These are phyloP conservation scores for Hemicrepidius hirtus DNA, from an alignment of 2,888 invertebrate species.

Conservation along the genomic window DNA sequence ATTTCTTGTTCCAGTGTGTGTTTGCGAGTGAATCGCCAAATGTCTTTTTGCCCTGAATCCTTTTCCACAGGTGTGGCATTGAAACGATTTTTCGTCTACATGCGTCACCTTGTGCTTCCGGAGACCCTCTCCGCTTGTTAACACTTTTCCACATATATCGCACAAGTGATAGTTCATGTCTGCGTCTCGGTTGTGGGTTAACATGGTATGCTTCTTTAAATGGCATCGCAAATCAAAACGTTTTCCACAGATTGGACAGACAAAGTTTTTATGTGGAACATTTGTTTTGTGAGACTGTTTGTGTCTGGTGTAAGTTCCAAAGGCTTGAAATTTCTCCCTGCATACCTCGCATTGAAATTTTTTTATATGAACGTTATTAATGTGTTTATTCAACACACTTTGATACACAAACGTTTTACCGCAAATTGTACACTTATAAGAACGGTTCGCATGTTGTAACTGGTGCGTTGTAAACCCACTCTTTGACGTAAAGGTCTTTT, in stretches of 20 bases:
- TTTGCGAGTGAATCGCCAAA: neutral
- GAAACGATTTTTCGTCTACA: conserved; percentile 24
- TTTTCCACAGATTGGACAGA: conserved; percentile 43
- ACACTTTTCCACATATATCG: conserved; percentile 69
- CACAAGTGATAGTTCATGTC: conserved; percentile 74
- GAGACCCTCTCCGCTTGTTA: conserved; percentile 70
- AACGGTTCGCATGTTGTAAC: conserved; percentile 73
- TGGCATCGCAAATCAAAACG: neutral
- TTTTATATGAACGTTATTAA: too few relatives aligned
- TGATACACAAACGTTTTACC: too few relatives aligned
- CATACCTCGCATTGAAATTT: too few relatives aligned
- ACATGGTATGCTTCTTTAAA: neutral
- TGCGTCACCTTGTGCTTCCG: conserved; percentile 37
- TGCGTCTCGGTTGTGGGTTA: conserved; percentile 55
- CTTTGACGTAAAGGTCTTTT: conserved; percentile 63
- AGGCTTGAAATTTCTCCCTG: conserved; percentile 51
- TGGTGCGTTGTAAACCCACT: conserved; percentile 68
- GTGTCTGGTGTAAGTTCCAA: conserved; percentile 52
- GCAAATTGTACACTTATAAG: too few relatives aligned
- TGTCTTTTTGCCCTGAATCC: neutral
- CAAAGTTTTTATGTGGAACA: conserved; percentile 36
- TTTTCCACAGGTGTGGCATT: neutral
- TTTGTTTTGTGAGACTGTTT: conserved; percentile 27
- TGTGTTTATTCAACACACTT: too few relatives aligned
- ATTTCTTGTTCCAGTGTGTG: conserved; percentile 72